Evolutionary conservation across 2,113 vertebrate genomes (phyloP).

Genomic region (Saccopteryx bilineata): DNA sequence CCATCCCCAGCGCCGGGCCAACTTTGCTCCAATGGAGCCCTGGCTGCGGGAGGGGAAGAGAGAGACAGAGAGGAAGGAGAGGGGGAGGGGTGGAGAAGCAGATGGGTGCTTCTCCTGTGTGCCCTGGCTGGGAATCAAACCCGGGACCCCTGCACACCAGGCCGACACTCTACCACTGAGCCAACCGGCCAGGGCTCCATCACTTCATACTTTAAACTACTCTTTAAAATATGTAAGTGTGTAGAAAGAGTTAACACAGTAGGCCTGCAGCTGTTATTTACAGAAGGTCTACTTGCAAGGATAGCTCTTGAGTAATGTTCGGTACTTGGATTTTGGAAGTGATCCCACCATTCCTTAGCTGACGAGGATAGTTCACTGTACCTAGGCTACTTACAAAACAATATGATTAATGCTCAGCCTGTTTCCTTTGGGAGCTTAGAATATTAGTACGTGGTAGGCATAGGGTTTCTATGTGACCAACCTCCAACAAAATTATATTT

Average conservation of each 20-base stretch:
- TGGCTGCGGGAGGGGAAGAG: too few species aligned
- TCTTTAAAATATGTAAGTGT: conserved; percentile 36
- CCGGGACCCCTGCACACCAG: too few species aligned
- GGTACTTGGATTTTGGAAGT: not conserved
- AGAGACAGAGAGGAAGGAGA: too few species aligned
- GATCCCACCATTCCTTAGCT: conserved; percentile 25
- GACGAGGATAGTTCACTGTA: not conserved
- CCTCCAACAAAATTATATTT: too few species aligned
- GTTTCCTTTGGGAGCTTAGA: not conserved
- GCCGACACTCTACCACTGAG: too few species aligned
- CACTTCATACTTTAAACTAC: conserved; percentile 32
- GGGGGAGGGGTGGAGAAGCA: too few species aligned
- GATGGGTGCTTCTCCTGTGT: too few species aligned
- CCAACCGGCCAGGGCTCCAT: not conserved
- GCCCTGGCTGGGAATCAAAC: too few species aligned
- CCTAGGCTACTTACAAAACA: not conserved
- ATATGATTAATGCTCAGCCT: not conserved
- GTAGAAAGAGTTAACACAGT: not conserved
- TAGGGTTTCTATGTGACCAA: not conserved
- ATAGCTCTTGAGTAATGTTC: not conserved
- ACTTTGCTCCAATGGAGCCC: too few species aligned
- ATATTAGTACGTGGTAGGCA: not conserved
- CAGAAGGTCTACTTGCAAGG: conserved; percentile 21
- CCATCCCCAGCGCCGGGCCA: too few species aligned
- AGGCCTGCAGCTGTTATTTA: not conserved